These are phyloP conservation scores for Allobates femoralis DNA, from an alignment of 2,797 vertebrate genomes.

Conservation along the genomic window DNA sequence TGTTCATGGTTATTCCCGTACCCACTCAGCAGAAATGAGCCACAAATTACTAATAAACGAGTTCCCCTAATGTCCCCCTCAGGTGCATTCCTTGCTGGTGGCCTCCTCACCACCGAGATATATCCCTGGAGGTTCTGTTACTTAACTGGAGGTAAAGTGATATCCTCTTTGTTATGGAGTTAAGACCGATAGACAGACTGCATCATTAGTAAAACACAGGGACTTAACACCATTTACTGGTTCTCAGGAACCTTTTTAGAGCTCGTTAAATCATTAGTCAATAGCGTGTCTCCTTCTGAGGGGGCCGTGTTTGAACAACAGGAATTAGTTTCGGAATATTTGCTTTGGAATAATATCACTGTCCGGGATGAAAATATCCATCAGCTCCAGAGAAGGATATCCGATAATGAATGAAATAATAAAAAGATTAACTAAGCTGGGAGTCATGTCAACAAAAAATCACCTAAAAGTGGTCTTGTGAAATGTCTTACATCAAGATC, in stretches of 20 bases:
- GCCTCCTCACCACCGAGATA: conserved; percentile 65
- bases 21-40: conserved; percentile 37
- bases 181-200: conserved; percentile 31
- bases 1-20: conserved; percentile 25
- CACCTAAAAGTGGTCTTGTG: background rate
- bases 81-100: conserved; percentile 71
- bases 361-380: background rate
- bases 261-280: conserved; percentile 51
- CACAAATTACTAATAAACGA: conserved; percentile 66
- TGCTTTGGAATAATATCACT: conserved; percentile 30
- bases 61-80: conserved; percentile 65
- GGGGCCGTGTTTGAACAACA: conserved; percentile 20
- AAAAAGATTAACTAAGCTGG: too few species aligned
- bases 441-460: background rate
- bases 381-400: background rate
- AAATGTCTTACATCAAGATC: background rate
- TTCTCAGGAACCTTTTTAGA: conserved; percentile 38
- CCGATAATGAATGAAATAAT: background rate
- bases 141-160: conserved; percentile 66
- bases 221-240: conserved; percentile 60
- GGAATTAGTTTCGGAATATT: conserved; percentile 50
- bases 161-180: conserved; percentile 64
- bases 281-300: conserved; percentile 45
- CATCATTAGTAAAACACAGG: conserved; percentile 60
- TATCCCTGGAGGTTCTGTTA: conserved; percentile 68